phyloP scores from a whole-genome alignment of 2,888 invertebrate species.

The Sphaerophoria rueppellii region DNA sequence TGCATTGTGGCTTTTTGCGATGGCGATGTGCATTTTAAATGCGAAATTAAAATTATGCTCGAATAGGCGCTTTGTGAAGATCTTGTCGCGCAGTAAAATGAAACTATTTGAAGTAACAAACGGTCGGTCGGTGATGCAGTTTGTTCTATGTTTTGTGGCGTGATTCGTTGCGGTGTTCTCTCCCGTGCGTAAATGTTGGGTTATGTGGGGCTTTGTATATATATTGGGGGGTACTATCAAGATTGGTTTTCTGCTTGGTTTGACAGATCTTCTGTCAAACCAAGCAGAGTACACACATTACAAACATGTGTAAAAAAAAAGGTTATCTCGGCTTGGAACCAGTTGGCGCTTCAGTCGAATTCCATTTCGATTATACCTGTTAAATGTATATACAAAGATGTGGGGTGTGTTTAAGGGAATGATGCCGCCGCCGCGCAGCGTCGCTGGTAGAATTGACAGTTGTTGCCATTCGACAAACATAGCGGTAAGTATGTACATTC shows the following conservation, averaged over 20 bases:
- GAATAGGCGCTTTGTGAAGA: constrained; percentile 51
- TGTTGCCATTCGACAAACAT: constrained; percentile 4
- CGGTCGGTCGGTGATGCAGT: constrained; percentile 1
- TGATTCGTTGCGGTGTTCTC: not conserved
- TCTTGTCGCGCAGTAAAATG: constrained; percentile 20
- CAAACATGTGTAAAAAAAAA: too few species aligned
- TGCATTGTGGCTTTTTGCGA: constrained; percentile 31
- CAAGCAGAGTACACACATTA: too few species aligned
- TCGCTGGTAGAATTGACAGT: not conserved
- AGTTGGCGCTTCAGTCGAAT: too few species aligned
- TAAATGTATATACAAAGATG: too few species aligned
- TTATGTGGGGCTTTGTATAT: constrained; percentile 26
- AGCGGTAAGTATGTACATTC: constrained; percentile 8
- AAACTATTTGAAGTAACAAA: constrained; percentile 25
- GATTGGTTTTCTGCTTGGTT: too few species aligned
- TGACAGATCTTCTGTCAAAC: too few species aligned
- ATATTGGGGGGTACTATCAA: too few species aligned
- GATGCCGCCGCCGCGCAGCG: constrained; percentile 8
- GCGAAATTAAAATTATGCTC: constrained; percentile 40
- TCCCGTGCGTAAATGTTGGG: constrained; percentile 22
- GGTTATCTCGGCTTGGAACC: too few species aligned
- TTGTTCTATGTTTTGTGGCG: not conserved
- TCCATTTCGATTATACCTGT: too few species aligned
- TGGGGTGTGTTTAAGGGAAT: constrained; percentile 30
- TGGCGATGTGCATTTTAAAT: constrained; percentile 22